phyloP scores from a whole-genome alignment of 2,888 invertebrate genomes.

The Melanchra persicariae region DNA sequence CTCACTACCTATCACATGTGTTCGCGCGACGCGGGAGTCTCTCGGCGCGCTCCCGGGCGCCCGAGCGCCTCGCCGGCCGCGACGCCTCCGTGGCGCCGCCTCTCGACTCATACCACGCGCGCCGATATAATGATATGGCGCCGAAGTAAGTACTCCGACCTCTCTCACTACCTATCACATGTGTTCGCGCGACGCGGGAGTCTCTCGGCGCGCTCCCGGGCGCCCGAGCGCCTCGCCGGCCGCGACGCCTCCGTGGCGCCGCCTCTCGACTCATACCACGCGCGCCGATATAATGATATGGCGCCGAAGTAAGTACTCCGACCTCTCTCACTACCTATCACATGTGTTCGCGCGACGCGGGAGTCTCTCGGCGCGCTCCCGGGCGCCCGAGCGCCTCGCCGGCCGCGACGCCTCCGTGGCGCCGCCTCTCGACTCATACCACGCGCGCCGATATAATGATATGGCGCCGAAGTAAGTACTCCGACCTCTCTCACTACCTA shows the following conservation, averaged over 20 bases:
- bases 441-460: slow-evolving; percentile 94
- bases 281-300: slow-evolving; percentile 95
- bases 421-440: slow-evolving; percentile 89
- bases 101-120: slow-evolving; percentile 92
- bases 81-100: slow-evolving; percentile 86
- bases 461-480: slow-evolving; percentile 96
- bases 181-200: slow-evolving; percentile 58
- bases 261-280: slow-evolving; percentile 91
- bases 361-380: slow-evolving; percentile 75
- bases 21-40: slow-evolving; percentile 56
- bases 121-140: slow-evolving; percentile 95
- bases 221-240: slow-evolving; percentile 67
- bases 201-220: slow-evolving; percentile 77
- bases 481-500: too few species aligned
- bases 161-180: too few species aligned
- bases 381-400: slow-evolving; percentile 71
- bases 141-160: slow-evolving; percentile 94
- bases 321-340: too few species aligned
- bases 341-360: slow-evolving; percentile 60
- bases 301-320: slow-evolving; percentile 95
- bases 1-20: too few species aligned
- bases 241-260: slow-evolving; percentile 84
- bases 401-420: slow-evolving; percentile 81
- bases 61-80: slow-evolving; percentile 66
- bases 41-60: slow-evolving; percentile 77